These are phyloP conservation scores for Dicycla oo DNA, from an alignment of 2,888 invertebrate genomes.

Conservation along the genomic window DNA sequence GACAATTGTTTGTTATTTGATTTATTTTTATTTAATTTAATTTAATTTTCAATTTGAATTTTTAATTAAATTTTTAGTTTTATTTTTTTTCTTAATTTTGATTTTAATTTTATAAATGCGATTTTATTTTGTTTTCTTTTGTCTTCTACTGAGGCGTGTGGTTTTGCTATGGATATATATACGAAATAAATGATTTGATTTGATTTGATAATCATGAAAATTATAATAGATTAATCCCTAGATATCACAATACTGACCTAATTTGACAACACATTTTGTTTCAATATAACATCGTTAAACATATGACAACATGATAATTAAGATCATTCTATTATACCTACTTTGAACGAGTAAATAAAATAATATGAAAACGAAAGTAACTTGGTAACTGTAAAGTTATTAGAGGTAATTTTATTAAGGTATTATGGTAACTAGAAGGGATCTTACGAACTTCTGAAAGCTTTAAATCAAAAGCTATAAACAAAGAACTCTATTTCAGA, in stretches of 20 bases:
- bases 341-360: not conserved
- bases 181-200: too few species aligned
- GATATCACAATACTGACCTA: conserved; percentile 26
- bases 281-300: conserved; percentile 17
- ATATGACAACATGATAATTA: conserved; percentile 8
- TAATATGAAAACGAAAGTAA: not conserved
- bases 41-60: too few species aligned
- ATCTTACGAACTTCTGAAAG: conserved; percentile 11
- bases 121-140: too few species aligned
- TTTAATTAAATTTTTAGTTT: too few species aligned
- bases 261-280: conserved; percentile 28
- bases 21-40: too few species aligned
- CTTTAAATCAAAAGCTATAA: conserved; percentile 26
- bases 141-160: too few species aligned
- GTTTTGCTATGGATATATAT: too few species aligned
- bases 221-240: conserved; percentile 21
- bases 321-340: conserved; percentile 19
- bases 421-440: not conserved
- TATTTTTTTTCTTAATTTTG: too few species aligned
- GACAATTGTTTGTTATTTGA: too few species aligned
- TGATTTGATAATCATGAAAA: conserved; percentile 20
- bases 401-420: not conserved
- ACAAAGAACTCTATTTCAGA: not conserved
- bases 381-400: not conserved
- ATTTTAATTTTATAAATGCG: too few species aligned